Base-by-base conservation (phyloP, 2,888 invertebrate species). In the Smittia sp. region DNA sequence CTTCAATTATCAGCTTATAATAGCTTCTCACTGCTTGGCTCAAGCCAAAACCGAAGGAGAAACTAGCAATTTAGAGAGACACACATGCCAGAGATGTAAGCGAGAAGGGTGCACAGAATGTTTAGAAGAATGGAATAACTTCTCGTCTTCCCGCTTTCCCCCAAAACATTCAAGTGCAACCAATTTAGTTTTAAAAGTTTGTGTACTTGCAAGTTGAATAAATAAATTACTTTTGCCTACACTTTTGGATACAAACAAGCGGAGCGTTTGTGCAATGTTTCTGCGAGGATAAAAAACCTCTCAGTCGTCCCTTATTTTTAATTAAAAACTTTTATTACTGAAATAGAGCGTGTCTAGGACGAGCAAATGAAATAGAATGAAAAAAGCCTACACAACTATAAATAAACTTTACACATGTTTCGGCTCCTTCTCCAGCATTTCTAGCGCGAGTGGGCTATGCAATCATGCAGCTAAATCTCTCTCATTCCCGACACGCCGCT, bases 281-380 rank as follows among this genome's bases (percentile, higher is more conserved):
- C 32, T 46, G 2, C 46, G 46, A 46, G 15, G 46, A 46, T 11
- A 46, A 46, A 46, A 46, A 46, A 46, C 9, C 32, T 46, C 18
- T 13, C 52, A 52, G 13, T 69, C 41, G 54, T 54, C 54, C 41
- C 54, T 69, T 52, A 24, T 69, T 69, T 67, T 69, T 69, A 69
- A 69, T 69, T 69, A 69, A 69, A 69, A 69, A 69, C 69, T 69
- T 69, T 69, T 69, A 69, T 69, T 69, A 69, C 69, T 24, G 41
- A 69, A 69, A 39, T 54, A 22, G 58, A 58, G 58, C 58, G 58
- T 22, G 46, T 46, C 46, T 58, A 58, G 58, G 46, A 39, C 24
- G 68, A 46, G 46, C 68, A 68, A 46, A 15, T 46, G 15, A 46
- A 46, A 46, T 46, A 58, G 22, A 58, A 58, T 58, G 52, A 18